A percentile compares a stretch with the other conserved stretches of the same genome.
These are phyloP conservation scores for Lytechinus pictus DNA, from an alignment of 35 echinoderm and acorn worm genomes.

Conservation along the genomic window DNA sequence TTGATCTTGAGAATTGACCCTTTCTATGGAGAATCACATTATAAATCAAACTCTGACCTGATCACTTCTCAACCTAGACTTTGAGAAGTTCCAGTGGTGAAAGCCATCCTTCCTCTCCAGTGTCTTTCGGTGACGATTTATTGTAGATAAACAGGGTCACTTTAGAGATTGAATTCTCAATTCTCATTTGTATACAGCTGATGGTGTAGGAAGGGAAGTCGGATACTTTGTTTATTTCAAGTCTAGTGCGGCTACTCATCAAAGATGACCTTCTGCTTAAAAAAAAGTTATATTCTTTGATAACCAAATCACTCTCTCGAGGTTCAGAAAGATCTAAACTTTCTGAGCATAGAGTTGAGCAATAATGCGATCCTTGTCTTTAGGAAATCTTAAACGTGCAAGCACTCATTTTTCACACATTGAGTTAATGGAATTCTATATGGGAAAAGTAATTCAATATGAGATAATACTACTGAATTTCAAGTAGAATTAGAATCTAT, in stretches of 20 bases:
- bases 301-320: neutral
- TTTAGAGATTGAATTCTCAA: slow-evolving; percentile 14
- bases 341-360: neutral
- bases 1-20: neutral
- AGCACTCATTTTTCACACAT: neutral
- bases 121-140: neutral
- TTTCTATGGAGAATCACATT: neutral
- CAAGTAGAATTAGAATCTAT: neutral
- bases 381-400: neutral
- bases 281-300: neutral
- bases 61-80: neutral
- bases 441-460: neutral
- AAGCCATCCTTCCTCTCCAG: neutral
- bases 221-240: neutral
- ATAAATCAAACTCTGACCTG: neutral
- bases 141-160: neutral
- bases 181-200: neutral
- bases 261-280: neutral
- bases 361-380: neutral
- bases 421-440: neutral
- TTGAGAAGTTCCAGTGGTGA: slow-evolving; percentile 3
- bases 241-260: neutral
- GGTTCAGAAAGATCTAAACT: neutral
- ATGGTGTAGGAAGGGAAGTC: neutral
- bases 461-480: neutral